These are phyloP conservation scores for Astreopora myriophthalma DNA, from an alignment of 64 coral and sea anemone species.

Conservation along the genomic window DNA sequence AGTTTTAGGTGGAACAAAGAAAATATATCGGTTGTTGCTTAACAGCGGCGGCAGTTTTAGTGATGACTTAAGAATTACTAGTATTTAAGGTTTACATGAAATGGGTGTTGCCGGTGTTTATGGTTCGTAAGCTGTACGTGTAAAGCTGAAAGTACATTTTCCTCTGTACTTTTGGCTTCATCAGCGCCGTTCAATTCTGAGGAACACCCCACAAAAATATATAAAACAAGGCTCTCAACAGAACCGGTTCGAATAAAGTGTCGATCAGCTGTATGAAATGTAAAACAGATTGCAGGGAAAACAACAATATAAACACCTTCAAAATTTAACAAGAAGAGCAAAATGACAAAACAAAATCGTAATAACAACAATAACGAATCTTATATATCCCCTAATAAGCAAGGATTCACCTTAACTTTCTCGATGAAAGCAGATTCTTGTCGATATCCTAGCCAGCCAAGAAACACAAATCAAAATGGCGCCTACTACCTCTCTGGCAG, in stretches of 20 bases:
- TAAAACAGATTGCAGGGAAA: background rate
- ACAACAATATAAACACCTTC: background rate
- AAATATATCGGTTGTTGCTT: too few species aligned
- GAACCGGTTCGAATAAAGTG: background rate
- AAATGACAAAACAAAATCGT: background rate
- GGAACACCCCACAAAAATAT: background rate
- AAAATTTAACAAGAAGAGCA: background rate
- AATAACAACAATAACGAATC: background rate
- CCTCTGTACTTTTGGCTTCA: background rate
- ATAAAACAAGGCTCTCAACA: background rate
- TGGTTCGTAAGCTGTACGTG: background rate
- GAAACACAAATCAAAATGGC: constrained; percentile 1
- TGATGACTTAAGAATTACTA: too few species aligned
- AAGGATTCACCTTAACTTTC: background rate
- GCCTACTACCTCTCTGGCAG: background rate
- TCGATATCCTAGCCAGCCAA: background rate
- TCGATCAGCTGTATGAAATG: background rate
- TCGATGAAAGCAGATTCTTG: constrained; percentile 36
- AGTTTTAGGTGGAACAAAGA: too few species aligned
- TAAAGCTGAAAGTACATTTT: background rate
- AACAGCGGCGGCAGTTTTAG: too few species aligned
- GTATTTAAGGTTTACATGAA: too few species aligned
- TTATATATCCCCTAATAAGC: background rate
- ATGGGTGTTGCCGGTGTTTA: background rate
- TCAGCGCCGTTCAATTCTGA: background rate